phyloP scores from a whole-genome alignment of 2,888 invertebrate species.

The Nemoura dubitans region DNA sequence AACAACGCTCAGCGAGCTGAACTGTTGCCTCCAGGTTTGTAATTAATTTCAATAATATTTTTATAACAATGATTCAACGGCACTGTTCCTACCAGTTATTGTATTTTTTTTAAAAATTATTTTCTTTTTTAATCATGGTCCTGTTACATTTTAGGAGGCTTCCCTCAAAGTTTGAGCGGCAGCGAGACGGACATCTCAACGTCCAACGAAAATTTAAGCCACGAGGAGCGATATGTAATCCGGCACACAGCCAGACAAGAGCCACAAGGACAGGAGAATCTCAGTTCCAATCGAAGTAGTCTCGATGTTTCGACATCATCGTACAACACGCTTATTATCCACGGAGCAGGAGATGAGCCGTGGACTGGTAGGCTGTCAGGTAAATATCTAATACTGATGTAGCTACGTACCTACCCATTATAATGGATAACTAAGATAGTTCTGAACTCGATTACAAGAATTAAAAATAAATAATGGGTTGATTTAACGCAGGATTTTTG shows the following conservation, averaged over 20 bases:
- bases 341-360: constrained; percentile 76
- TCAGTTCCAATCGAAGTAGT: constrained; percentile 63
- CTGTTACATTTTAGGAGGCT: constrained; percentile 61
- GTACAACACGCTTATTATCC: constrained; percentile 85
- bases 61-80: background rate
- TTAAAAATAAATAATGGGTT: too few relatives aligned
- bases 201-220: constrained; percentile 87
- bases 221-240: constrained; percentile 85
- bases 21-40: constrained; percentile 52
- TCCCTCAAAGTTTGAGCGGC: constrained; percentile 81
- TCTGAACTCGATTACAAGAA: too few relatives aligned
- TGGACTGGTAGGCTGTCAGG: constrained; percentile 48
- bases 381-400: background rate
- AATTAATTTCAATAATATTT: background rate
- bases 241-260: constrained; percentile 85
- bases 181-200: constrained; percentile 92
- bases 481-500: too few relatives aligned
- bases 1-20: constrained; percentile 48
- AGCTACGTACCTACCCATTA: too few relatives aligned
- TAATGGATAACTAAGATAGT: too few relatives aligned
- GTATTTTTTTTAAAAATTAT: too few relatives aligned
- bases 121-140: too few relatives aligned
- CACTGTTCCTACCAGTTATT: too few relatives aligned
- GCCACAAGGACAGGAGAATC: constrained; percentile 91
- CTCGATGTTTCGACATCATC: constrained; percentile 78